A percentile compares a stretch with the other conserved stretches of the same genome.
phyloP scores from a whole-genome alignment of 2,888 invertebrate species.

The Nasonovia ribisnigri region DNA sequence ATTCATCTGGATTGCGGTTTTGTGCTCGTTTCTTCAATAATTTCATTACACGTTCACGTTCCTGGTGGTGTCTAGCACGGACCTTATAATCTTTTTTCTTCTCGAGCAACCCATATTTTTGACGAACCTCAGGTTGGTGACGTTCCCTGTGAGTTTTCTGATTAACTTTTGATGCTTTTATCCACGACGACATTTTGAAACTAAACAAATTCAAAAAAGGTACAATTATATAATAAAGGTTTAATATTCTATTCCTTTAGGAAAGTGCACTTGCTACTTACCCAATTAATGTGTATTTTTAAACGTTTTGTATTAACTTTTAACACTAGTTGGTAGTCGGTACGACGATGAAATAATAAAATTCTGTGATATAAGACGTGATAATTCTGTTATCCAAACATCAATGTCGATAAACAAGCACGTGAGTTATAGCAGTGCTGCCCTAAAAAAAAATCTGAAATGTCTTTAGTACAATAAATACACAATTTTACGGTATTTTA shows the following conservation, averaged over 20 bases:
- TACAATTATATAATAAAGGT: background rate
- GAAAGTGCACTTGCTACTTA: background rate
- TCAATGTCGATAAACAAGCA: no score
- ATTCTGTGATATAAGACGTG: no score
- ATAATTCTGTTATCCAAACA: no score
- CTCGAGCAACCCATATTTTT: constrained; percentile 85
- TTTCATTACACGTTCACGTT: constrained; percentile 86
- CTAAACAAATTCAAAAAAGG: background rate
- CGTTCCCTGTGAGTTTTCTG: constrained; percentile 88
- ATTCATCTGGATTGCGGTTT: constrained; percentile 97
- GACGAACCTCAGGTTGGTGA: constrained; percentile 83
- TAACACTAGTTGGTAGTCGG: no score
- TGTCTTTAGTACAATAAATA: background rate
- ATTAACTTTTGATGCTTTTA: constrained; percentile 86
- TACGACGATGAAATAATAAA: no score
- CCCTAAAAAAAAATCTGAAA: background rate
- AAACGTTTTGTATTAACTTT: background rate
- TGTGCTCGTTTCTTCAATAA: constrained; percentile 85
- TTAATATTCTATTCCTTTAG: background rate
- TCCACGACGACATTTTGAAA: constrained; percentile 86
- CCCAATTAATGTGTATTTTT: background rate
- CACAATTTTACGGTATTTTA: background rate
- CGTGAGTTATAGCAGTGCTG: background rate
- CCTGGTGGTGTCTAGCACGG: constrained; percentile 83
- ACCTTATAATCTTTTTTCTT: constrained; percentile 90